phyloP scores from a whole-genome alignment of 2,113 vertebrate species.

The Meleagris gallopavo region DNA sequence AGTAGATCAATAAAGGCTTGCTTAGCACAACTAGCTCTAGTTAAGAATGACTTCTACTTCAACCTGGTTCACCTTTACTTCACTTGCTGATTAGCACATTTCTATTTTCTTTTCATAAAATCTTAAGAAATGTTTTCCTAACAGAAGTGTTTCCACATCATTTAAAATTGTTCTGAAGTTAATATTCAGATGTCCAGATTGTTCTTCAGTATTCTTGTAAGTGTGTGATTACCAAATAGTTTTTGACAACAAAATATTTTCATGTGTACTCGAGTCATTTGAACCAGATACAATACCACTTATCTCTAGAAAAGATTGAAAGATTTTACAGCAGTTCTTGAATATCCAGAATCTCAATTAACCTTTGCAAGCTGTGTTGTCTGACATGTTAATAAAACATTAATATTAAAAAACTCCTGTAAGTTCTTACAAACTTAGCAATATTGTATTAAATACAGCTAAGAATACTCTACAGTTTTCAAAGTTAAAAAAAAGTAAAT shows the following conservation, averaged over 20 bases:
- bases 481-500: not conserved
- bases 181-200: not conserved
- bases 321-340: not conserved
- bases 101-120: not conserved
- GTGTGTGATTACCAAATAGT: not conserved
- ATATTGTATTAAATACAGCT: not conserved
- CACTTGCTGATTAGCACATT: not conserved
- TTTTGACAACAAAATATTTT: not conserved
- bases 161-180: not conserved
- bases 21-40: not conserved
- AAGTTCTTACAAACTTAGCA: not conserved
- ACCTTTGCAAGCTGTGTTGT: not conserved
- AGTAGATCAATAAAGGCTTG: not conserved
- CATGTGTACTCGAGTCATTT: not conserved
- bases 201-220: not conserved
- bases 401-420: not conserved
- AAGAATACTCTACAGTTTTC: not conserved
- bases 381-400: not conserved
- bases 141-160: not conserved
- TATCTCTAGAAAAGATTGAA: not conserved
- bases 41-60: not conserved
- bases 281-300: not conserved
- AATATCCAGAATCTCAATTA: not conserved
- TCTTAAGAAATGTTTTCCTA: not conserved
- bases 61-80: not conserved